These are phyloP conservation scores for Otis tarda DNA, from an alignment of 2,113 vertebrate genomes.

Conservation along the genomic window DNA sequence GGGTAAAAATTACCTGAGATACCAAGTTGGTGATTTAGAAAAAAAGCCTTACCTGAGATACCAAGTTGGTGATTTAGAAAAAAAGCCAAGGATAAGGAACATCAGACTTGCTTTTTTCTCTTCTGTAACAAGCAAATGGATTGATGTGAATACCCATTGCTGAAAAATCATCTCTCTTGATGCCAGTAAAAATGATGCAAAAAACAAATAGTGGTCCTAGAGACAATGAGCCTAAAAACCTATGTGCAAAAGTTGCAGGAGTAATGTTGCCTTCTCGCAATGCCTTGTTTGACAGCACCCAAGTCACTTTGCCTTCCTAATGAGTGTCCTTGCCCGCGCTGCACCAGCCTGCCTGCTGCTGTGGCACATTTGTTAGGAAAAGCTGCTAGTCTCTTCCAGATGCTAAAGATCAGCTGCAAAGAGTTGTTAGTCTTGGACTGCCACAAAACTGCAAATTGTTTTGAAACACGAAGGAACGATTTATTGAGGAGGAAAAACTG, in stretches of 20 bases:
- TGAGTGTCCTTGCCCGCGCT: neutral
- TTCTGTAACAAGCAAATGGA: neutral
- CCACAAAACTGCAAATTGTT: neutral
- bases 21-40: neutral
- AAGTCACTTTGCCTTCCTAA: neutral
- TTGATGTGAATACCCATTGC: neutral
- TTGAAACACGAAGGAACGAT: rapidly evolving
- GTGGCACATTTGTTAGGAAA: neutral
- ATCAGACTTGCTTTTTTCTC: neutral
- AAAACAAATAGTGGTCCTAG: neutral
- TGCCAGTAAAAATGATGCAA: neutral
- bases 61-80: neutral
- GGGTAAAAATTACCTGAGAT: neutral
- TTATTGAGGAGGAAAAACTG: neutral
- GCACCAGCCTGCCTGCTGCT: neutral
- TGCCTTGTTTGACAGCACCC: neutral
- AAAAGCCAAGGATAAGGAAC: neutral
- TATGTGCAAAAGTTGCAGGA: neutral
- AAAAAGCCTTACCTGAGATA: neutral
- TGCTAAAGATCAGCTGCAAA: neutral
- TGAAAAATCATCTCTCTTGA: neutral
- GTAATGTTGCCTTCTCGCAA: rapidly evolving
- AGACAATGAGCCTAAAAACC: no score
- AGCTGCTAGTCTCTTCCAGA: neutral
- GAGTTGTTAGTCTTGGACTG: neutral